Conservation (phyloP, 2,888 invertebrate genomes). For the Dicranocentrus wangi region DNA sequence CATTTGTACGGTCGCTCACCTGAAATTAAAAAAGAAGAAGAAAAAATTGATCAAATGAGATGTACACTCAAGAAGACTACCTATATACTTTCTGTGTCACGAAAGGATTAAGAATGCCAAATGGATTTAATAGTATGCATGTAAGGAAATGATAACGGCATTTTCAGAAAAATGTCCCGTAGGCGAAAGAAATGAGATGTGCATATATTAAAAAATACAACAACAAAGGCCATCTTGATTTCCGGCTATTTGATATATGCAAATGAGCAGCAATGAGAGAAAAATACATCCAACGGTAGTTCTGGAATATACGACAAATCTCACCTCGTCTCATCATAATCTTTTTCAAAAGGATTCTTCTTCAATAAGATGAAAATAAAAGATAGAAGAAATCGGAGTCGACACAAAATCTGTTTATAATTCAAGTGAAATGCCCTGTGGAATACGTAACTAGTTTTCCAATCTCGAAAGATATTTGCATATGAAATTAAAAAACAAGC, state of each 20-base stretch:
- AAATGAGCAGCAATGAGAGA: slow-evolving; percentile 48
- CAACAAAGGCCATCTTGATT: slow-evolving; percentile 66
- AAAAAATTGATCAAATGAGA: too few species aligned
- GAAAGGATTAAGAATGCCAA: too few species aligned
- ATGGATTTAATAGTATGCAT: too few species aligned
- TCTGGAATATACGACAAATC: slow-evolving; percentile 38
- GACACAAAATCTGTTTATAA: slow-evolving; percentile 50
- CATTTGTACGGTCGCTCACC: slow-evolving; percentile 98
- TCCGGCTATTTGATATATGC: slow-evolving; percentile 68
- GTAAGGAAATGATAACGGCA: too few species aligned
- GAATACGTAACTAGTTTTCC: slow-evolving; percentile 61
- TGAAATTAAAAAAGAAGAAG: slow-evolving; percentile 77
- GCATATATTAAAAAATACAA: slow-evolving; percentile 55
- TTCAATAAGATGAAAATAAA: slow-evolving; percentile 43
- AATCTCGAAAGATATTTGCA: slow-evolving; percentile 61
- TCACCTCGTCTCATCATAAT: slow-evolving; percentile 29
- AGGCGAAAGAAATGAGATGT: slow-evolving; percentile 26
- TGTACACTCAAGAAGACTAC: too few species aligned
- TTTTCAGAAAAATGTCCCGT: slow-evolving; percentile 6
- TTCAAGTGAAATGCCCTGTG: slow-evolving; percentile 51
- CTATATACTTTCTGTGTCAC: too few species aligned
- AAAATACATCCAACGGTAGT: slow-evolving; percentile 28
- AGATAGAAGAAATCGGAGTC: slow-evolving; percentile 57
- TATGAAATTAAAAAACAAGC: slow-evolving; percentile 58
- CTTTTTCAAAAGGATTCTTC: slow-evolving; percentile 35